These are phyloP conservation scores for Leucophenga montana DNA, from an alignment of 2,888 invertebrate genomes.

Conservation along the genomic window DNA sequence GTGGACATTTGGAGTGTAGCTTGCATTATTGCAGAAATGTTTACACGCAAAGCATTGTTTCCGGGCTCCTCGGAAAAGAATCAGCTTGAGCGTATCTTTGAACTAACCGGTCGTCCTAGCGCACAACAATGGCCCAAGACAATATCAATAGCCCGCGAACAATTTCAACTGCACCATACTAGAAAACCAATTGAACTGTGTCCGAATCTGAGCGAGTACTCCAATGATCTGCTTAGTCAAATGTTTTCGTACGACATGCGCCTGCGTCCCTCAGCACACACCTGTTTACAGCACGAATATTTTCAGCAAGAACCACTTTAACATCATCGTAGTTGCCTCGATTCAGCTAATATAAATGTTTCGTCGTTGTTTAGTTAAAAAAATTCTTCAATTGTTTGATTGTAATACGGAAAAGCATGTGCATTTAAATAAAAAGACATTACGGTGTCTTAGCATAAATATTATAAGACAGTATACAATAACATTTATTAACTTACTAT, in stretches of 20 bases:
- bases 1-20: constrained; percentile 98
- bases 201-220: constrained; percentile 82
- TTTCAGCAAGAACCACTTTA: constrained; percentile 80
- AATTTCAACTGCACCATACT: constrained; percentile 82
- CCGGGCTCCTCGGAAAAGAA: constrained; percentile 92
- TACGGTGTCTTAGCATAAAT: background rate
- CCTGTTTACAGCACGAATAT: constrained; percentile 86
- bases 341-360: constrained; percentile 9
- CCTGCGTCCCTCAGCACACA: constrained; percentile 84
- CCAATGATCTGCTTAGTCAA: constrained; percentile 81
- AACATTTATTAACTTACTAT: background rate
- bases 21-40: constrained; percentile 95
- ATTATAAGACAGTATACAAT: too few species aligned
- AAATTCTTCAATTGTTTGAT: background rate
- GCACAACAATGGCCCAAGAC: constrained; percentile 87
- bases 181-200: constrained; percentile 80
- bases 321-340: constrained; percentile 32
- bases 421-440: constrained; percentile 4
- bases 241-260: constrained; percentile 87
- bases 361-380: background rate
- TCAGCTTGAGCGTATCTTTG: constrained; percentile 91
- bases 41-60: constrained; percentile 85
- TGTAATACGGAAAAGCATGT: background rate
- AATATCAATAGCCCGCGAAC: constrained; percentile 84
- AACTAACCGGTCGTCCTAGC: constrained; percentile 87